Percentiles rank a stretch among this genome's conserved stretches.
Conservation (phyloP, 2,888 invertebrate genomes). For the Amphipoea oculea region DNA sequence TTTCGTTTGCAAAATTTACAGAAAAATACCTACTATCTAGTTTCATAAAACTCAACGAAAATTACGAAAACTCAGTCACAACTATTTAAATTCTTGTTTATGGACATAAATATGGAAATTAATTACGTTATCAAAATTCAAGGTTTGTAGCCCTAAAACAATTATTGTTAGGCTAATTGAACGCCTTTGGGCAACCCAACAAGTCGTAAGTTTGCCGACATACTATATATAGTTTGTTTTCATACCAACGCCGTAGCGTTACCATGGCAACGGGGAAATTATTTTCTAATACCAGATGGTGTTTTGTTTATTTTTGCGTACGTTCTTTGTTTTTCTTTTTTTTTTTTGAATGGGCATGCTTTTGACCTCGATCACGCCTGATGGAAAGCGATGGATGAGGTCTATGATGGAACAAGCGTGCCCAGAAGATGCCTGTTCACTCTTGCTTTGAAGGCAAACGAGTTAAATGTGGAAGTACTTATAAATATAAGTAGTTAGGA, state of each 20-base stretch:
- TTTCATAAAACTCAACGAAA: background rate
- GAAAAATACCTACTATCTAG: background rate
- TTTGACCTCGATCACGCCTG: background rate
- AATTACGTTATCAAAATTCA: conserved; percentile 35
- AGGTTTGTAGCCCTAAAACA: conserved; percentile 34
- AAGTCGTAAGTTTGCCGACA: background rate
- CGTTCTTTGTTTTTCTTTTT: background rate
- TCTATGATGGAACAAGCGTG: no score
- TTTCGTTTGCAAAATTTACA: background rate
- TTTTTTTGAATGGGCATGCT: background rate
- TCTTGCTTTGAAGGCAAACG: background rate
- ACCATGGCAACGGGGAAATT: conserved; percentile 29
- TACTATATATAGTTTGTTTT: background rate
- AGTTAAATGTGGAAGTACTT: background rate
- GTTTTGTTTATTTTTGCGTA: background rate
- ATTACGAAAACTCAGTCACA: background rate
- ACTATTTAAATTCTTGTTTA: conserved; percentile 12
- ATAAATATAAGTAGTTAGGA: background rate
- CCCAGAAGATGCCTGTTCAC: no score
- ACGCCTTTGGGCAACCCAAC: background rate
- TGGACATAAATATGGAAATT: conserved; percentile 23
- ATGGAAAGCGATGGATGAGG: no score
- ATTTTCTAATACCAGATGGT: conserved; percentile 13
- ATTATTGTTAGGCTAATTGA: conserved; percentile 31
- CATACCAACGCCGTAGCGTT: conserved; percentile 7